Conservation (phyloP, 2,888 invertebrate species). For the Macaria liturata region DNA sequence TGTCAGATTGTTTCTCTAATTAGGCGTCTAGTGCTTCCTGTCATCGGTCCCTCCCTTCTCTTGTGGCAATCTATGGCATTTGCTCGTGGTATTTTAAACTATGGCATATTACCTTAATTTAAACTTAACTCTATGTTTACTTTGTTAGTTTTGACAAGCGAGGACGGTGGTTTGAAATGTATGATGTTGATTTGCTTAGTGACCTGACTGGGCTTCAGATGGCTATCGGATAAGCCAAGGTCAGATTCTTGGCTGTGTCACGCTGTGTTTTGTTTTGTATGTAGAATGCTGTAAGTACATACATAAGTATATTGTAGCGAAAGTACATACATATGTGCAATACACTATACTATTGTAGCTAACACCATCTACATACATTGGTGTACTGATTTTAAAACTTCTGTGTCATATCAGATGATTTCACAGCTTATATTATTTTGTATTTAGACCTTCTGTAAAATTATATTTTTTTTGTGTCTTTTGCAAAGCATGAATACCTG, state of each 20-base stretch:
- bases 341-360: no score
- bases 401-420: no score
- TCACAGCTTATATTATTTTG: no score
- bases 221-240: slow-evolving; percentile 19
- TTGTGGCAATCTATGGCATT: slow-evolving; percentile 27
- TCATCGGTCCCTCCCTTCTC: slow-evolving; percentile 9
- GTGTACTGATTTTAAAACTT: no score
- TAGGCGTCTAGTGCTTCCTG: no score
- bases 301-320: not conserved
- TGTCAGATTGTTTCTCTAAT: no score
- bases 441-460: no score
- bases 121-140: slow-evolving; percentile 6
- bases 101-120: slow-evolving; percentile 13
- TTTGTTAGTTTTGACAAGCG: slow-evolving; percentile 13
- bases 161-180: slow-evolving; percentile 17
- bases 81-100: slow-evolving; percentile 25
- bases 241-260: slow-evolving; percentile 7
- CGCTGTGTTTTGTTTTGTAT: slow-evolving; percentile 2
- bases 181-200: slow-evolving; percentile 10
- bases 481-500: no score
- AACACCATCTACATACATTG: no score
- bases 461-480: no score
- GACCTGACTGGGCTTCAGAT: slow-evolving; percentile 14
- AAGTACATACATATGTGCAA: no score
- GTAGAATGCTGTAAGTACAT: not conserved